Percentiles rank a stretch among this genome's conserved stretches.
Conservation (phyloP, 1,140 invertebrate genomes). For the Listronotus oregonensis region DNA sequence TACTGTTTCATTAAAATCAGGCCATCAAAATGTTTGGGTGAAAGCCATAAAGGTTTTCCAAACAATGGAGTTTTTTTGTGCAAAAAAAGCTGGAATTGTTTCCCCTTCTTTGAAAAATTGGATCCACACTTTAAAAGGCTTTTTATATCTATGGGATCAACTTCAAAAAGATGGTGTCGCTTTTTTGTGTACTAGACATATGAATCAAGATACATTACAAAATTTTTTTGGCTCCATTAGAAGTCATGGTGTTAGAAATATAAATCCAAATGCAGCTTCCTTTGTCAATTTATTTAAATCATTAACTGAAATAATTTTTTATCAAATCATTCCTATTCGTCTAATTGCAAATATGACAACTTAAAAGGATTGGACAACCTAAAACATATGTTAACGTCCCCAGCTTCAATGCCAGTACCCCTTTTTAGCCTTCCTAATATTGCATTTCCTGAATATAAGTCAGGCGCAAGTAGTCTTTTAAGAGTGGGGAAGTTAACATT, state of each 20-base stretch:
- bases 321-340: too few relatives aligned
- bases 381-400: too few relatives aligned
- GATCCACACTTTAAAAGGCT: conserved; percentile 20
- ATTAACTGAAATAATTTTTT: not conserved
- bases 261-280: conserved; percentile 20
- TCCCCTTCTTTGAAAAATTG: conserved; percentile 29
- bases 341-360: too few relatives aligned
- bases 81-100: conserved; percentile 1
- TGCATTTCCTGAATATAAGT: too few relatives aligned
- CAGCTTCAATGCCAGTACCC: too few relatives aligned
- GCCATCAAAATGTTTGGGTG: too few relatives aligned
- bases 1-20: not conserved
- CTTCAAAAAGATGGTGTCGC: conserved; percentile 14
- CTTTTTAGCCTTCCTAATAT: too few relatives aligned
- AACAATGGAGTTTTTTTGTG: not conserved
- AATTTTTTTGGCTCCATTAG: conserved; percentile 34
- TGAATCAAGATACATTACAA: conserved; percentile 36
- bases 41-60: not conserved
- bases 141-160: conserved; percentile 24
- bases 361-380: too few relatives aligned
- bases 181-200: conserved; percentile 22
- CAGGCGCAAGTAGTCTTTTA: too few relatives aligned
- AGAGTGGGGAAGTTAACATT: too few relatives aligned
- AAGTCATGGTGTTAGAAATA: conserved; percentile 25
- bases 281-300: conserved; percentile 29